Evolutionary conservation across 2,888 invertebrate species (phyloP).

Genomic region (Drosophila recens): DNA sequence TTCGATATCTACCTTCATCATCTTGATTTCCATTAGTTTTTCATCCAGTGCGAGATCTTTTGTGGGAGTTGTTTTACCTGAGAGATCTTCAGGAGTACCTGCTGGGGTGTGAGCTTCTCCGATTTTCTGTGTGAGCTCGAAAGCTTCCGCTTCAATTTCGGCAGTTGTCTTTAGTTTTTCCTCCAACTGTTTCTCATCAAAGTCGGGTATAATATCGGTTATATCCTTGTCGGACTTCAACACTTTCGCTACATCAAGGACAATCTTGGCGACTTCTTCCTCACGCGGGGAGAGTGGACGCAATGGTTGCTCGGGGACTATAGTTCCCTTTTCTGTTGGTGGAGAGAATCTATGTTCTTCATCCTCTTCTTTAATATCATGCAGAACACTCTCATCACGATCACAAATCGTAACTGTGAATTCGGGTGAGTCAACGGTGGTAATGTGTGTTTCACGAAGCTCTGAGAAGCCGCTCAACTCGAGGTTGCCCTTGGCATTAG

Average conservation of each 20-base stretch:
- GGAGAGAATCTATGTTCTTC: constrained; percentile 83
- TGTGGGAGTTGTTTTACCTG: constrained; percentile 68
- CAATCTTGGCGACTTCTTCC: constrained; percentile 89
- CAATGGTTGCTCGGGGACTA: constrained; percentile 62
- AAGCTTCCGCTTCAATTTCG: constrained; percentile 88
- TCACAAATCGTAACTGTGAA: constrained; percentile 81
- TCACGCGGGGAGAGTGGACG: constrained; percentile 87
- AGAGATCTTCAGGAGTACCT: constrained; percentile 64
- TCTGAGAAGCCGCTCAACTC: constrained; percentile 86
- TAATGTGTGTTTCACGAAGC: constrained; percentile 90
- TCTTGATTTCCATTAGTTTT: constrained; percentile 53
- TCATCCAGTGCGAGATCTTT: constrained; percentile 70
- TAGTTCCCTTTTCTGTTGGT: constrained; percentile 70
- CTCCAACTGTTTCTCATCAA: constrained; percentile 85
- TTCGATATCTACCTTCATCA: constrained; percentile 75
- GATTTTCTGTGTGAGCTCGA: constrained; percentile 87
- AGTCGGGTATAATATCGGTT: constrained; percentile 89
- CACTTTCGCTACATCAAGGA: constrained; percentile 90
- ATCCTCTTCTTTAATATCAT: constrained; percentile 86
- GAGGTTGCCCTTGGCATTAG: constrained; percentile 77
- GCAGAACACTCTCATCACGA: constrained; percentile 83
- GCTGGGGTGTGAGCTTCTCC: constrained; percentile 85
- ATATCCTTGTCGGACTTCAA: constrained; percentile 90
- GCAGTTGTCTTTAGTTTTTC: constrained; percentile 84
- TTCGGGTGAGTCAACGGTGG: constrained; percentile 89